These are phyloP conservation scores for Macrochelys suwanniensis DNA, from an alignment of 2,797 vertebrate genomes.

Conservation along the genomic window DNA sequence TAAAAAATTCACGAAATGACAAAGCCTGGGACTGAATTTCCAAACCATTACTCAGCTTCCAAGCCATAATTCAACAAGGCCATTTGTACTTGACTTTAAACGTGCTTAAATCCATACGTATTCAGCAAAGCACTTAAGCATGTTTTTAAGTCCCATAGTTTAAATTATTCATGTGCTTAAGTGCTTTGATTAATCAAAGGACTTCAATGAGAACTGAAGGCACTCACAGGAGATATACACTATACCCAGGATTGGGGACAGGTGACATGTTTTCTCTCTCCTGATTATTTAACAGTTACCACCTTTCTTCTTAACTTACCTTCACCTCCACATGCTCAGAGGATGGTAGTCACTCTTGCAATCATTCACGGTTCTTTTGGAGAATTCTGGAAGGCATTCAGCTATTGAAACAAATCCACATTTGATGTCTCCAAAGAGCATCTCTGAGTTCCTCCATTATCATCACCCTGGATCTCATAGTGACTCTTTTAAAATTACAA, in stretches of 20 bases:
- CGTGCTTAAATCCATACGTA: neutral
- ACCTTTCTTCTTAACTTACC: neutral
- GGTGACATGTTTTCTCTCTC: rapidly evolving
- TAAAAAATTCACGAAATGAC: neutral
- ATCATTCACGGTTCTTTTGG: neutral
- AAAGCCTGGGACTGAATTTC: constrained; percentile 33
- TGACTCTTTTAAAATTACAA: neutral
- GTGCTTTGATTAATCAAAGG: neutral
- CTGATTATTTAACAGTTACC: neutral
- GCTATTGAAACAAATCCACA: neutral
- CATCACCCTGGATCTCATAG: neutral
- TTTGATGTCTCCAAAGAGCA: neutral
- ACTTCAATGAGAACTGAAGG: neutral
- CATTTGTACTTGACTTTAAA: neutral
- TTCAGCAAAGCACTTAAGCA: neutral
- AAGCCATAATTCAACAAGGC: neutral
- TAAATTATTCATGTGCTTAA: neutral
- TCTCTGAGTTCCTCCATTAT: neutral
- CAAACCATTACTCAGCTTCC: neutral
- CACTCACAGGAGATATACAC: neutral
- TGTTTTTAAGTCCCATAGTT: neutral
- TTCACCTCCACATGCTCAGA: neutral
- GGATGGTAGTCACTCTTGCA: neutral
- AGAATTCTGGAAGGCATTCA: neutral
- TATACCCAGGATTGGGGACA: neutral